Evolutionary conservation across 2,797 vertebrate genomes (phyloP).

Genomic region (Macropus fuliginosus): DNA sequence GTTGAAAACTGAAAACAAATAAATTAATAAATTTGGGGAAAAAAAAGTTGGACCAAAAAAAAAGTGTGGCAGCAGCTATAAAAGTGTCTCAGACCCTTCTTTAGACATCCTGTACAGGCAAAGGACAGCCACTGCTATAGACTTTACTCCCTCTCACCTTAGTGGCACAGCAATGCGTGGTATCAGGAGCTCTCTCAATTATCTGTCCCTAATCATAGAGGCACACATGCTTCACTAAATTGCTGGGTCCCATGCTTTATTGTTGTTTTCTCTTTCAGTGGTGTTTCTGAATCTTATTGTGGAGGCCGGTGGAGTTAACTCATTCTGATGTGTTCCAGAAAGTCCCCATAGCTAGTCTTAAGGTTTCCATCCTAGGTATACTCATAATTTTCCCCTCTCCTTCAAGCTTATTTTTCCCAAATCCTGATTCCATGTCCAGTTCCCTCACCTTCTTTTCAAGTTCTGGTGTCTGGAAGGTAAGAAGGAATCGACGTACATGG

Average conservation of each 20-base stretch:
- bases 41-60: too few relatives aligned
- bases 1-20: too few relatives aligned
- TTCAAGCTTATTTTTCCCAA: neutral
- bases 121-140: neutral
- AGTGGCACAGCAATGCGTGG: neutral
- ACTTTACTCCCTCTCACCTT: neutral
- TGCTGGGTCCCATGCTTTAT: neutral
- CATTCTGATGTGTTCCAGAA: neutral
- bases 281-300: neutral
- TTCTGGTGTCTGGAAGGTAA: constrained; percentile 95
- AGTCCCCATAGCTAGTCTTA: neutral
- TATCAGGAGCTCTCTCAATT: neutral
- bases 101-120: neutral
- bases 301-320: neutral
- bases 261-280: neutral
- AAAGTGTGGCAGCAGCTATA: neutral
- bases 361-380: neutral
- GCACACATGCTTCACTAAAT: neutral
- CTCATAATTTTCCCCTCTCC: neutral
- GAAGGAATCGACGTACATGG: constrained; percentile 95
- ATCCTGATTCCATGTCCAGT: neutral
- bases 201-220: neutral
- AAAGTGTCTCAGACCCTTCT: neutral
- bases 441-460: constrained; percentile 93
- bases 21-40: too few relatives aligned